phyloP scores from a whole-genome alignment of 2,888 invertebrate species.

The Aproaerema taeniolella region DNA sequence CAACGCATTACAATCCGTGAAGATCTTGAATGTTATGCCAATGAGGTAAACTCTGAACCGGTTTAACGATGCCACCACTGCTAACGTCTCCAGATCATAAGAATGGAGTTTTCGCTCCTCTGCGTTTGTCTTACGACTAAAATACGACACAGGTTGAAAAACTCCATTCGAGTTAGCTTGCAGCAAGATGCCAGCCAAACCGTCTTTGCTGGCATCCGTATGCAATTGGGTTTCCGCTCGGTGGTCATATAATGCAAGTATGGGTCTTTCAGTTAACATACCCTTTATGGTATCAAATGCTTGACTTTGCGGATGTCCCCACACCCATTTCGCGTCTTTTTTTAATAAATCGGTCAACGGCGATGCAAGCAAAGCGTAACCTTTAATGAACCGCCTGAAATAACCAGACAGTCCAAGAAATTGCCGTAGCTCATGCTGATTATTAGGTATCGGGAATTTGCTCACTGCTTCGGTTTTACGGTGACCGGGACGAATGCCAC shows the following conservation, averaged over 20 bases:
- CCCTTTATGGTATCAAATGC: background rate
- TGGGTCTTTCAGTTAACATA: background rate
- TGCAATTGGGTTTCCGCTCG: slow-evolving; percentile 15
- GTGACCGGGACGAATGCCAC: slow-evolving; percentile 9
- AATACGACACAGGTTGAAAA: too few relatives aligned
- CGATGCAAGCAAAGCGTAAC: background rate
- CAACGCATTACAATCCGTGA: slow-evolving; percentile 28
- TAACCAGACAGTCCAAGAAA: slow-evolving; percentile 8
- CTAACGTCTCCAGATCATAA: too few relatives aligned
- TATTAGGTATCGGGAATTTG: slow-evolving; percentile 8
- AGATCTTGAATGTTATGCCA: too few relatives aligned
- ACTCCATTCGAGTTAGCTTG: background rate
- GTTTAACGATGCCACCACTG: too few relatives aligned
- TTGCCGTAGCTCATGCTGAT: slow-evolving; percentile 6
- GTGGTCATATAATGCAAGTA: background rate
- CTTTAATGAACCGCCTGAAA: too few relatives aligned
- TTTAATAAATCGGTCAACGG: background rate
- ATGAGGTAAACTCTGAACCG: too few relatives aligned
- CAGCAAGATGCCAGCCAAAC: background rate
- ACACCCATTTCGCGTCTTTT: background rate
- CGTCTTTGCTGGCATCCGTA: slow-evolving; percentile 24
- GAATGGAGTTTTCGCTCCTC: too few relatives aligned
- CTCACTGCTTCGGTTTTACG: slow-evolving; percentile 10
- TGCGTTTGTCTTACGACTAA: slow-evolving; percentile 28
- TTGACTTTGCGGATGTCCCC: background rate